Base-by-base conservation (phyloP, 2,797 vertebrate species). In the Phoebastria nigripes region DNA sequence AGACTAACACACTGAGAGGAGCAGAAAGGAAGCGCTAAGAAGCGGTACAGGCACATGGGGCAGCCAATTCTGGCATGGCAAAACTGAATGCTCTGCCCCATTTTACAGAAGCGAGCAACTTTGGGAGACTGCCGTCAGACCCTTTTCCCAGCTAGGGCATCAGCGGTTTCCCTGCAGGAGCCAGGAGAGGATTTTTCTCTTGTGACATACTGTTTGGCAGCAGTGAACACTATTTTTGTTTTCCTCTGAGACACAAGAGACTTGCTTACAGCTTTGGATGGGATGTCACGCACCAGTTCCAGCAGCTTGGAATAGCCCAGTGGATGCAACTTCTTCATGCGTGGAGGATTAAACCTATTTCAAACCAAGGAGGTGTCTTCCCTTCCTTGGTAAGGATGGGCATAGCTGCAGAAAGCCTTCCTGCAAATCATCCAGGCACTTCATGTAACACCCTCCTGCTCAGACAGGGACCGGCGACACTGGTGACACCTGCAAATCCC, bases 141-240 rank as follows among this genome's bases (percentile, higher is more conserved):
- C 26, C 26, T 86, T 77, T 94, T 82, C 77, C 77, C 58, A 87
- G 44, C 3, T 52, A 54, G 47, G 59, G 26, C 58, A 84, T 13
- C 44, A 87, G 66, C 3, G 2, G 70, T 80, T 94, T 90, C 67
- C 76, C 82, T 93, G 56, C 33, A 58, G 25, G n/a, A 63, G 37
- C 56, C 79, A 94, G 51, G 37, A 87, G n/a, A 82, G 55, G 62
- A 93, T 93, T 94, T 19, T 90, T 92, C 47, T 78, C 72, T 46
- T 58, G 66, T 95, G 90, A 94, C 77, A 87, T 33, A 18, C n/a
- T 42, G 19, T 35, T 65, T 96, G 93, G 92, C 90, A 94, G 41
- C 63, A 70, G 80, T 1, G 28, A 94, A 87, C 42, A 70, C 61
- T 90, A 61, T 82, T 90, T 93, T 72, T 93, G 62, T 89, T 92